Base-by-base conservation (phyloP, 2,888 invertebrate genomes). In the Xestia sexstrigata region DNA sequence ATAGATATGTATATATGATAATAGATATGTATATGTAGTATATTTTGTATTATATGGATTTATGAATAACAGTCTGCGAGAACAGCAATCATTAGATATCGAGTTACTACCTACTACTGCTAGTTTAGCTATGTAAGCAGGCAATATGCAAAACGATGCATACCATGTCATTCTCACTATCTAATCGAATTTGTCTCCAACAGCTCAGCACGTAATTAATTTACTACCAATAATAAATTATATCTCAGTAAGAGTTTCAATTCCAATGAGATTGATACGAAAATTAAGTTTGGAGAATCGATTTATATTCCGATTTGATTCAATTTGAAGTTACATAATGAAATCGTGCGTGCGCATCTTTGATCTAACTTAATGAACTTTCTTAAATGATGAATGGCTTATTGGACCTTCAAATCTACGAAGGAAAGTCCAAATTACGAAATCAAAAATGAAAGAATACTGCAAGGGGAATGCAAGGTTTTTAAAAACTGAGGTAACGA, bases 131-230 rank as follows among this genome's bases (percentile, higher is more conserved):
- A 62, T 9, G 26, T 58, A 30, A 0, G 20, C 0, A 45, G 26
- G 66, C 60, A 60, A 52, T 67, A 83, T 76, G 66, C 49, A 70
- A 78, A 75, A 60, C 9, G 52, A 69, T 60, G 58, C 52, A 65
- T 63, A 58, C 52, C 70, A 65, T 58, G 45, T 35, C 47, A 70
- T 52, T 68, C 45, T 13, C 39, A 69, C n/a, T 49, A 67, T 58
- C 23, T 78, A 70, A 78, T 81, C 55, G 20, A 78, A 69, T 80
- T 71, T 74, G 42, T 77, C 49, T 62, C 49, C 55, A 62, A 71
- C 49, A 69, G 52, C 55, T 65, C 42, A 20, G 62, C 35, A 39
- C 35, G 49, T 74, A 55, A 63, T 83, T 62, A 78, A 72, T 81
- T 65, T 60, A 69, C 45, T 15, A 35, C 60, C 60, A 81, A 70